Evolutionary conservation across 2,113 vertebrate species (phyloP).

Genomic region (Barbus barbus): DNA sequence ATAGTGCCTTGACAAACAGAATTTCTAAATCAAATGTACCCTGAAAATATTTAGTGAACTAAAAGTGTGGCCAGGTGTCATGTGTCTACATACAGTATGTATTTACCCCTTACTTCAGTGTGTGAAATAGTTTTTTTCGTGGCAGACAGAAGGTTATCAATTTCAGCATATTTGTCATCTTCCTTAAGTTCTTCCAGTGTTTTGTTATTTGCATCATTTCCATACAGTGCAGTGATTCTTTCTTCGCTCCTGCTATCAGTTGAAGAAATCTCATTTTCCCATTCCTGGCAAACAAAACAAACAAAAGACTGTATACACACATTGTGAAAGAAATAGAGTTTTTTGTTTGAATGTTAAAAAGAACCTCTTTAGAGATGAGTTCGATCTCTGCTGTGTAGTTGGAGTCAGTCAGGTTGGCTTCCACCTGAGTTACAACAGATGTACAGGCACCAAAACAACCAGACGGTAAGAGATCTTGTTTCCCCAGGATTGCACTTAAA

Average conservation of each 20-base stretch:
- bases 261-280: slow-evolving; percentile 26
- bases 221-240: slow-evolving; percentile 43
- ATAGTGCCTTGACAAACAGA: no score
- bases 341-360: no score
- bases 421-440: slow-evolving; percentile 64
- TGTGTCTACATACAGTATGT: neutral
- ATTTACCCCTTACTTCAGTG: neutral
- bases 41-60: neutral
- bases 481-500: slow-evolving; percentile 56
- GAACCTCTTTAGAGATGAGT: neutral
- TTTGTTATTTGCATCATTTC: neutral
- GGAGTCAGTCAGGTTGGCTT: slow-evolving; percentile 30
- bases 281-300: slow-evolving; percentile 32
- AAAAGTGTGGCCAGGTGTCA: neutral
- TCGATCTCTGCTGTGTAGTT: slow-evolving; percentile 62
- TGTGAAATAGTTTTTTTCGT: slow-evolving; percentile 3
- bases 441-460: slow-evolving; percentile 62
- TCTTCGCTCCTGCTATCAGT: neutral
- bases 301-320: slow-evolving; percentile 48
- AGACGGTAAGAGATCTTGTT: slow-evolving; percentile 56
- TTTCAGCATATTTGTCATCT: slow-evolving; percentile 4
- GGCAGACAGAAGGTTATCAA: neutral
- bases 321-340: no score
- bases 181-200: slow-evolving; percentile 10
- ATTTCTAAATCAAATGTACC: neutral